Base-by-base conservation (phyloP, 2,113 vertebrate species). In the Indicator indicator region DNA sequence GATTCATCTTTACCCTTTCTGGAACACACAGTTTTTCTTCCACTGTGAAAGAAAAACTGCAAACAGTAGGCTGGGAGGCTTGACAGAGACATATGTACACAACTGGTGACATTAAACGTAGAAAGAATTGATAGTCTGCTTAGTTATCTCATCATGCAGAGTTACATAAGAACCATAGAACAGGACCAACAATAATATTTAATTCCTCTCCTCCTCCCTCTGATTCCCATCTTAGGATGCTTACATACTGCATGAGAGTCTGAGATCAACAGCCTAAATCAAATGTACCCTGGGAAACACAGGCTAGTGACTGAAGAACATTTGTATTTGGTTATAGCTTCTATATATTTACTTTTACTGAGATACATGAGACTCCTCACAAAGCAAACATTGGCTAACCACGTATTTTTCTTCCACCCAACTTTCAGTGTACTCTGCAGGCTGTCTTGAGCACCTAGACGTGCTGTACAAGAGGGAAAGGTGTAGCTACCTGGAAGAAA, bases 101-200 rank as follows among this genome's bases (percentile, higher is more conserved):
- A 72, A 71, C 16, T 94, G 91, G 79, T 1, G 3, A 90, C 91
- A 78, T 86, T 88, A 96, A 86, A 95, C 7, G 2, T 28, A 75
- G 73, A 50, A 77, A 93, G 95, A 95, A 97, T 88, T 93, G 95
- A 95, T 95, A 91, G 89, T 73, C 79, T 86, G 58, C 63, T 90
- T 59, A 72, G 72, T 64, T 94, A 94, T 95, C 95, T 90, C 90
- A 89, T 72, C 69, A 14, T 16, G 40, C 40, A 72, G 62, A 28
- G 65, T 94, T 97, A 95, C 68, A 59, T 91, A 95, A 96, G 58
- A 90, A 55, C 38, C 0, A 1, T 12, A 95, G 83, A 75, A 76
- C 86, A 95, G 40, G 69, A 83, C 76, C 88, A 95, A 95, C 83
- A 93, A 93, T 75, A 95, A 95, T 93, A 94, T 91, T 95, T 95